A percentile compares a stretch with the other conserved stretches of the same genome.
Conservation (phyloP, 2,113 vertebrate species). For the Montifringilla adamsi region DNA sequence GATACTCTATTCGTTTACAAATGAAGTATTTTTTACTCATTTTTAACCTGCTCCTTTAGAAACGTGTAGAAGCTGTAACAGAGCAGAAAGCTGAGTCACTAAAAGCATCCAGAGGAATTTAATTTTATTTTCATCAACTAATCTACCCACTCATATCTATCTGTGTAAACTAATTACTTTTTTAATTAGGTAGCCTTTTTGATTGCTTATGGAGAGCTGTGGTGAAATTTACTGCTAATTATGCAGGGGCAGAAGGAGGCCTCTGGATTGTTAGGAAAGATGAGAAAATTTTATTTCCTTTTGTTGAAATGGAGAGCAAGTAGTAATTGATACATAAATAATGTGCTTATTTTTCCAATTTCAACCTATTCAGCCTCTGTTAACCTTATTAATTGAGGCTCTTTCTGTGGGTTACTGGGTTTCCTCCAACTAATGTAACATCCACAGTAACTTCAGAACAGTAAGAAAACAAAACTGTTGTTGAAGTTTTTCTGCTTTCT, state of each 20-base stretch:
- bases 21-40: background rate
- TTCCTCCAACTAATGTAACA: background rate
- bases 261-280: slow-evolving; percentile 35
- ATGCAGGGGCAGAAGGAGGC: slow-evolving; percentile 18
- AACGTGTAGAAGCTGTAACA: background rate
- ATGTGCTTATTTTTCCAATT: slow-evolving; percentile 33
- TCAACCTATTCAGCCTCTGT: slow-evolving; percentile 30
- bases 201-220: slow-evolving; percentile 57
- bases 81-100: slow-evolving; percentile 23
- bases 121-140: slow-evolving; percentile 57
- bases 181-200: slow-evolving; percentile 61
- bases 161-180: slow-evolving; percentile 66
- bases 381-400: slow-evolving; percentile 41
- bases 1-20: background rate
- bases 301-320: slow-evolving; percentile 37
- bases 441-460: background rate
- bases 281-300: slow-evolving; percentile 53
- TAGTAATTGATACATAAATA: slow-evolving; percentile 51
- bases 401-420: background rate
- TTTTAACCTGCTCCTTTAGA: background rate
- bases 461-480: background rate
- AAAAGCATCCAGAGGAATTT: slow-evolving; percentile 44
- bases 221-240: slow-evolving; percentile 54
- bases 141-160: slow-evolving; percentile 48
- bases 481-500: background rate